Conservation (phyloP, 1,140 invertebrate genomes). For the Battus philenor region DNA sequence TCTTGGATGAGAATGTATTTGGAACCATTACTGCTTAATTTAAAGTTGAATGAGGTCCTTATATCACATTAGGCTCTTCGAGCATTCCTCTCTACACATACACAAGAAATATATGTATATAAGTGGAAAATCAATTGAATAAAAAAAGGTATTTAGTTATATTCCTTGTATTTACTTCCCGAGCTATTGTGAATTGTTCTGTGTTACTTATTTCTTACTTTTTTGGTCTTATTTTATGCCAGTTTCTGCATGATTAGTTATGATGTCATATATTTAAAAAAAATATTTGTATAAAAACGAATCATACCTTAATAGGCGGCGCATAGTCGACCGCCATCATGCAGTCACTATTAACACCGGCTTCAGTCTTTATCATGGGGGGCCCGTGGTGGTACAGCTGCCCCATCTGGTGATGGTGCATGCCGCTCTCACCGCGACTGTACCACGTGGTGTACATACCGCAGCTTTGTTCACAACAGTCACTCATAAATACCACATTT, state of each 20-base stretch:
- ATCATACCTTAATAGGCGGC: conserved; percentile 72
- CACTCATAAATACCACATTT: conserved; percentile 66
- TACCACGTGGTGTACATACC: conserved; percentile 76
- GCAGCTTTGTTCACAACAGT: conserved; percentile 54
- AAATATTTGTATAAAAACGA: neutral
- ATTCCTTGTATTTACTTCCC: neutral
- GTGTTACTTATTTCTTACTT: neutral
- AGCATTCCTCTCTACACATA: too few relatives aligned
- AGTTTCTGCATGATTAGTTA: too few relatives aligned
- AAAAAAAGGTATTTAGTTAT: neutral
- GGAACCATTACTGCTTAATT: too few relatives aligned
- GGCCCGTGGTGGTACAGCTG: conserved; percentile 72
- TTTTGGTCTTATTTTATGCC: neutral
- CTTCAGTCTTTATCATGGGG: conserved; percentile 75
- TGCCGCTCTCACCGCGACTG: conserved; percentile 67
- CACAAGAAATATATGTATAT: neutral
- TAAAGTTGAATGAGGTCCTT: too few relatives aligned
- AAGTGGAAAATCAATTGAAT: neutral
- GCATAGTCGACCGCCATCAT: conserved; percentile 76
- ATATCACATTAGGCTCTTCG: too few relatives aligned
- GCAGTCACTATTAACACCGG: conserved; percentile 72
- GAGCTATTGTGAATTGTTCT: neutral
- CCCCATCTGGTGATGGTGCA: conserved; percentile 73
- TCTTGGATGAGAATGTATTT: too few relatives aligned
- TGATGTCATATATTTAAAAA: too few relatives aligned